Percentiles rank a stretch among this genome's conserved stretches.
Evolutionary conservation across 2,113 vertebrate genomes (phyloP).

Genomic region (Boulengeromyrus knoepffleri): DNA sequence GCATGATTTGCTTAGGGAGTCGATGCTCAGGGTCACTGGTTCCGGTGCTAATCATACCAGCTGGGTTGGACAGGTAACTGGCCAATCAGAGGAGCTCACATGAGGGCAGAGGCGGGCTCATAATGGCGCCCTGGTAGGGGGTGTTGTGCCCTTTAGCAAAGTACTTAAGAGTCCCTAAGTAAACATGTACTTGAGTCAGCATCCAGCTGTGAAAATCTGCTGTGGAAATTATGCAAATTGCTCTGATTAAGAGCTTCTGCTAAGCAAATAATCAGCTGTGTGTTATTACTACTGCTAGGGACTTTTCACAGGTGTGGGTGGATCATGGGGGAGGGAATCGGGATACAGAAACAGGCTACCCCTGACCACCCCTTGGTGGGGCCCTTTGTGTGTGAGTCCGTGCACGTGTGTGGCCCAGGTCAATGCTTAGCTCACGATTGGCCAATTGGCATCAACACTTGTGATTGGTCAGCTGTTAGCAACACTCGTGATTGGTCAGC

Average conservation of each 20-base stretch:
- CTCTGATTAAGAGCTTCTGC: constrained; percentile 7
- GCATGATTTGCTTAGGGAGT: background rate
- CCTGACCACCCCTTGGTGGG: too few relatives aligned
- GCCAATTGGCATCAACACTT: background rate
- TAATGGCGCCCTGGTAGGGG: background rate
- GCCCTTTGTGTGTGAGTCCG: background rate
- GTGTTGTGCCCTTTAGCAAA: background rate
- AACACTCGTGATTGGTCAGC: background rate
- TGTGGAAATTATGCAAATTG: constrained; percentile 3
- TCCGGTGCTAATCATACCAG: background rate
- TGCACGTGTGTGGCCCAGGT: background rate
- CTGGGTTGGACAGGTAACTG: background rate
- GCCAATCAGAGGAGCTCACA: background rate
- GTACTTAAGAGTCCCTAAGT: background rate
- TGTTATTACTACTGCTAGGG: background rate
- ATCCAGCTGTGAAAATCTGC: background rate
- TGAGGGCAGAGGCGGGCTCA: background rate
- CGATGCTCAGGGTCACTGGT: background rate
- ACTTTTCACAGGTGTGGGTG: background rate
- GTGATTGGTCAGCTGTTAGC: background rate
- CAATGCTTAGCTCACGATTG: background rate
- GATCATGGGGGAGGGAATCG: background rate
- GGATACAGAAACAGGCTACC: background rate
- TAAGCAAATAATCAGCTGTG: constrained; percentile 10
- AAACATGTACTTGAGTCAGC: background rate